Percentiles rank a stretch among this genome's conserved stretches.
Evolutionary conservation across 1,140 invertebrate genomes (phyloP).

Genomic region (Platyura marginata): DNA sequence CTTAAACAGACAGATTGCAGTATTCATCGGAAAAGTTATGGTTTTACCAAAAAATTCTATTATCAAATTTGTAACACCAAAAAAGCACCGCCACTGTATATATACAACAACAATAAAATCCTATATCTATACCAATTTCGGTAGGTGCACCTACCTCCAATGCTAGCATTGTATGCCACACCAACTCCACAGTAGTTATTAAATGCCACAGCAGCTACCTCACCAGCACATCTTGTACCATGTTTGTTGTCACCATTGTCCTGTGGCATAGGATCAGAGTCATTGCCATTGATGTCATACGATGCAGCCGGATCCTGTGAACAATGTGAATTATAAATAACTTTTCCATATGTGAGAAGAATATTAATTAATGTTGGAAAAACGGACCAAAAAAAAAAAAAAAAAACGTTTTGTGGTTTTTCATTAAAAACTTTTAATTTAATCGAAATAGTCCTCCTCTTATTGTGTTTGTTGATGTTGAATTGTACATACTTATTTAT

Average conservation of each 20-base stretch:
- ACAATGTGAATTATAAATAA: background rate
- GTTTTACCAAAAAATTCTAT: no score
- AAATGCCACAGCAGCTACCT: slow-evolving; percentile 81
- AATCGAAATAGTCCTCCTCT: no score
- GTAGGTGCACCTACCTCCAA: slow-evolving; percentile 51
- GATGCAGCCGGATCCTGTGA: slow-evolving; percentile 79
- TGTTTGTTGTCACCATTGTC: slow-evolving; percentile 90
- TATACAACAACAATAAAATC: background rate
- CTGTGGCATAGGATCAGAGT: slow-evolving; percentile 89
- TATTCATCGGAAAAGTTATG: no score
- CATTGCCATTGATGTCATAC: slow-evolving; percentile 92
- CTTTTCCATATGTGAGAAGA: no score
- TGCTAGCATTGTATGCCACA: slow-evolving; percentile 82
- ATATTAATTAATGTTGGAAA: no score
- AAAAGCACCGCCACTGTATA: background rate
- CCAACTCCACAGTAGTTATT: slow-evolving; percentile 88
- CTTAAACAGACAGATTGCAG: no score
- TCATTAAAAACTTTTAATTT: no score
- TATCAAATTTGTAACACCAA: background rate
- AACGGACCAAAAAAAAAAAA: no score
- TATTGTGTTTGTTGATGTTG: no score
- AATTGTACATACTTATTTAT: no score
- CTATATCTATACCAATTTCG: no score
- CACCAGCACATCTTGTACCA: slow-evolving; percentile 81
- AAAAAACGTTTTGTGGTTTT: no score